Percentiles rank a stretch among this genome's conserved stretches.
phyloP scores from a whole-genome alignment of 2,888 invertebrate species.

The Ephialtes manifestator region DNA sequence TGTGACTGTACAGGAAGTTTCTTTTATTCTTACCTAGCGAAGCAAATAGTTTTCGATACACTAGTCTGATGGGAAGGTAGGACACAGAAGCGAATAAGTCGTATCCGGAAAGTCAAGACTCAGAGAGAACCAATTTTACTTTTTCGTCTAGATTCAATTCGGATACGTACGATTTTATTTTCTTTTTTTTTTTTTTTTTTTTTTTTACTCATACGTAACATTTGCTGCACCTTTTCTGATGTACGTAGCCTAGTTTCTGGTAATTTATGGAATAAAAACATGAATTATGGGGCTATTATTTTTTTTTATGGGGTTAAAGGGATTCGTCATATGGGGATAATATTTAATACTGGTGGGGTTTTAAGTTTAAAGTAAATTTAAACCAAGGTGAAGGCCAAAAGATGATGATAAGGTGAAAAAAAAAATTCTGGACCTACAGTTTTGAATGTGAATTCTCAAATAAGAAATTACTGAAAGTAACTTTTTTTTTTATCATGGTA shows the following conservation, averaged over 20 bases:
- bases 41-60: conserved; percentile 64
- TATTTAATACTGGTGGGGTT: no score
- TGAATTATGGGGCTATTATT: no score
- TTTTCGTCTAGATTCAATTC: conserved; percentile 38
- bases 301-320: no score
- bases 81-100: conserved; percentile 34
- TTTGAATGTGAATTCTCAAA: no score
- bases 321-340: no score
- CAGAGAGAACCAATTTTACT: conserved; percentile 51
- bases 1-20: conserved; percentile 21
- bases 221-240: conserved; percentile 29
- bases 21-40: conserved; percentile 31
- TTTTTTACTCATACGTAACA: background rate
- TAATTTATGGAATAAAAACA: no score
- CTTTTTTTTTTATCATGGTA: no score
- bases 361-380: no score
- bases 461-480: no score
- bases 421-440: no score
- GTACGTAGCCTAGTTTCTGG: background rate
- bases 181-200: background rate
- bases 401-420: no score
- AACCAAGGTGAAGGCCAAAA: no score
- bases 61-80: background rate
- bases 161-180: conserved; percentile 22
- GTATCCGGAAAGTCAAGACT: conserved; percentile 11